Evolutionary conservation across 2,113 vertebrate genomes (phyloP).

Genomic region (Bubo scandiacus): DNA sequence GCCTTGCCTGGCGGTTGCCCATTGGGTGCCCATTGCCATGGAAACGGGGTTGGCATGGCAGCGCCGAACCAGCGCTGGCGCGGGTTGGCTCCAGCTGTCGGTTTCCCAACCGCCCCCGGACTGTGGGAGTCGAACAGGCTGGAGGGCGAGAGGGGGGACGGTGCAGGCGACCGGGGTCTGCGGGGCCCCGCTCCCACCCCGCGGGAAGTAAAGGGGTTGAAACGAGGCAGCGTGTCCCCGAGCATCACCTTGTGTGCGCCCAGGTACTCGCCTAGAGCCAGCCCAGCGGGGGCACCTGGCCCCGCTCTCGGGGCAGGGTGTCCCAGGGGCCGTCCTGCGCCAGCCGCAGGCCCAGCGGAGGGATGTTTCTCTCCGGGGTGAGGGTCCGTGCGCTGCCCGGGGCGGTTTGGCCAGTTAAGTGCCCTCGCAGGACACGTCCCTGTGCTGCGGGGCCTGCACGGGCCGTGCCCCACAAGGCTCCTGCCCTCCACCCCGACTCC

Average conservation of each 20-base stretch:
- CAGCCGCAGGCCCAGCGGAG: accelerated
- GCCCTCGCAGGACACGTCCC: accelerated
- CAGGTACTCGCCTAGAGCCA: neutral
- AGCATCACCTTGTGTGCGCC: accelerated
- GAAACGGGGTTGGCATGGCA: constrained; percentile 67
- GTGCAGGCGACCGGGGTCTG: neutral
- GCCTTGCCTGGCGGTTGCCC: constrained; percentile 21
- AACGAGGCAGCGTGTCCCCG: accelerated
- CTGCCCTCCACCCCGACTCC: neutral
- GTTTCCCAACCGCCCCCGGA: constrained; percentile 37
- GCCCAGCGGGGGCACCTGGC: neutral
- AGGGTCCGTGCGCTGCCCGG: accelerated
- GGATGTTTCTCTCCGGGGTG: accelerated
- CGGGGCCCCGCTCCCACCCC: accelerated
- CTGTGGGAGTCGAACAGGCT: neutral
- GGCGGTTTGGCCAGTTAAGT: neutral
- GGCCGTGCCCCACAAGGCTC: neutral
- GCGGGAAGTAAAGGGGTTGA: accelerated
- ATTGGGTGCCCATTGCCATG: constrained; percentile 56
- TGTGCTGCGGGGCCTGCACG: accelerated
- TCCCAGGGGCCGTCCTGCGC: neutral
- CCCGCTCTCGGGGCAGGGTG: accelerated
- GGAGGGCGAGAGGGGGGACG: neutral
- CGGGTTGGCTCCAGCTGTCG: constrained; percentile 45
- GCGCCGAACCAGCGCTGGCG: neutral